Evolutionary conservation across 1,140 invertebrate genomes (phyloP).

Genomic region (Pteromalus puparum): DNA sequence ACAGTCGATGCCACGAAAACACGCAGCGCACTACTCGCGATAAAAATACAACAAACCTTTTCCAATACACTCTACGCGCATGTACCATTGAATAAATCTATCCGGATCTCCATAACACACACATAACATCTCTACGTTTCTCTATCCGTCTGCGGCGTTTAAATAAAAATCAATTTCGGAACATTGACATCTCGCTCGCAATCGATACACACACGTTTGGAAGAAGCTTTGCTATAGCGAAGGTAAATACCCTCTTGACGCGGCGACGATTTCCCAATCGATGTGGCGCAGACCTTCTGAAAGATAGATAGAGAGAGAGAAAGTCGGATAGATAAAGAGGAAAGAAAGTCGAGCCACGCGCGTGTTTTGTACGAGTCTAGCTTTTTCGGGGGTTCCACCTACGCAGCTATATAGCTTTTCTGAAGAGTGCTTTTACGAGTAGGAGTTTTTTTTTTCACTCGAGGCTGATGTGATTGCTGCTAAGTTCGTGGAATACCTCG

Average conservation of each 20-base stretch:
- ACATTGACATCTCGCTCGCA: constrained; percentile 46
- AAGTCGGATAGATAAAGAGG: background rate
- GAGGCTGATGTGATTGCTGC: too few relatives aligned
- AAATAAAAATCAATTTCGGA: constrained; percentile 36
- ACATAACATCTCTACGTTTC: too few relatives aligned
- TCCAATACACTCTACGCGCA: too few relatives aligned
- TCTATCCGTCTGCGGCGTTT: background rate
- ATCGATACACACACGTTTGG: constrained; percentile 36
- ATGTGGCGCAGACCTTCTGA: background rate
- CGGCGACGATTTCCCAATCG: background rate
- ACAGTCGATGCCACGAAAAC: background rate
- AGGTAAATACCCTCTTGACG: background rate
- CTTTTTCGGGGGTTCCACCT: background rate
- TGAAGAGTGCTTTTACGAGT: too few relatives aligned
- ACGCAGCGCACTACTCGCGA: background rate
- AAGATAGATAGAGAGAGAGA: background rate
- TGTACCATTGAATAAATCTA: too few relatives aligned
- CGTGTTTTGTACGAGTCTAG: background rate
- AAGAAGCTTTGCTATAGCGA: background rate
- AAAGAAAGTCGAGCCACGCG: background rate
- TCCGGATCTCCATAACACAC: too few relatives aligned
- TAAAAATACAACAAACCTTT: background rate
- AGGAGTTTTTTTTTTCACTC: background rate
- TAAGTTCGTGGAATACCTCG: too few relatives aligned
- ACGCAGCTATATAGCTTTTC: background rate